Evolutionary conservation across 2,113 vertebrate species (phyloP).

Genomic region (Rhea pennata): DNA sequence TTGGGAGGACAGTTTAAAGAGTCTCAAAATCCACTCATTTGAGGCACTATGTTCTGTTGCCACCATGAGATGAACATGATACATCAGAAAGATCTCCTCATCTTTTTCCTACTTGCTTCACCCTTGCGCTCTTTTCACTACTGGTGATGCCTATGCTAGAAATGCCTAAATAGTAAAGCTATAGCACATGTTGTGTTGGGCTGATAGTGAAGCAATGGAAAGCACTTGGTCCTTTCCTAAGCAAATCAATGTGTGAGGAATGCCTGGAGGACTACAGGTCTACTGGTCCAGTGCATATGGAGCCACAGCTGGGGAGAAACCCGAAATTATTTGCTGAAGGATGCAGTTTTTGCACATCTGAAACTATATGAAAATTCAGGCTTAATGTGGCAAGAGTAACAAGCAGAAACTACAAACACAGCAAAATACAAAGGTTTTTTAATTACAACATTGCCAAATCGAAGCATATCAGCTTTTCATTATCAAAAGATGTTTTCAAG

Average conservation of each 20-base stretch:
- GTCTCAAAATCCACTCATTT: background rate
- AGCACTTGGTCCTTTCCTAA: background rate
- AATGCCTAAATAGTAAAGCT: background rate
- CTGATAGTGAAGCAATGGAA: background rate
- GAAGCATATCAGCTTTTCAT: background rate
- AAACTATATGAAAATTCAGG: background rate
- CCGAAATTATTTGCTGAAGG: too few relatives aligned
- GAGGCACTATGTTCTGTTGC: accelerated
- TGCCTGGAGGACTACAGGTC: background rate
- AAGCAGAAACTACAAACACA: background rate
- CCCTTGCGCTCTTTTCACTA: background rate
- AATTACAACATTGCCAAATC: background rate
- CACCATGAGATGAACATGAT: background rate
- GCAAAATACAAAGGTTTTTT: background rate
- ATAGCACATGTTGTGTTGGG: background rate
- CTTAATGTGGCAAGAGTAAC: background rate
- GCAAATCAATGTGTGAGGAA: background rate
- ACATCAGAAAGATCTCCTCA: background rate
- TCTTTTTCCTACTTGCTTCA: background rate
- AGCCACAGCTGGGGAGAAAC: too few relatives aligned
- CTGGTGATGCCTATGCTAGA: background rate
- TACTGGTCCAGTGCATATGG: background rate
- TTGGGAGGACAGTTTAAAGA: background rate
- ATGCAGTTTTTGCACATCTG: background rate
- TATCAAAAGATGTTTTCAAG: background rate